Conservation (phyloP, 2,113 vertebrate species). For the Nansenia antarctica region DNA sequence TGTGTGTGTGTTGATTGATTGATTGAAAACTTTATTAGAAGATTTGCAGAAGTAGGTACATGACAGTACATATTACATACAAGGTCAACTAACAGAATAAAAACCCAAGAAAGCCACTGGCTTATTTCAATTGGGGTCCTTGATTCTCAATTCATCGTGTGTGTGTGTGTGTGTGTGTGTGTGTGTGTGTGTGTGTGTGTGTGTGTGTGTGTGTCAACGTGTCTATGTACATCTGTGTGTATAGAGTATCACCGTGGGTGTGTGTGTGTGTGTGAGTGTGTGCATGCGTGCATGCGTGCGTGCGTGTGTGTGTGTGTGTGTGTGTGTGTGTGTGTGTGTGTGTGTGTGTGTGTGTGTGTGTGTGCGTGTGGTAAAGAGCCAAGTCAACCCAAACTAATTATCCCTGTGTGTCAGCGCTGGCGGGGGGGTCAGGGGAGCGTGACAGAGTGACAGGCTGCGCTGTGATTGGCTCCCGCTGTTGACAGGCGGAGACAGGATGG, state of each 20-base stretch:
- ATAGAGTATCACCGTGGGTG: background rate
- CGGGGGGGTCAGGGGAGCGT: conserved; percentile 27
- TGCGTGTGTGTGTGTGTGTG: background rate
- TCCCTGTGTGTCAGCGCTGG: conserved; percentile 25
- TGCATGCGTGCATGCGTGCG: background rate
- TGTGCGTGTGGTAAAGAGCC: conserved; percentile 10
- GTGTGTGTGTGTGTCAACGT: too few species aligned
- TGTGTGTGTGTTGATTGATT: too few species aligned
- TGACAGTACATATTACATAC: too few species aligned
- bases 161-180: conserved; percentile 1
- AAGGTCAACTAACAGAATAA: too few species aligned
- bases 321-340: background rate
- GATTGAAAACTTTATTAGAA: too few species aligned
- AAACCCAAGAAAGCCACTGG: too few species aligned
- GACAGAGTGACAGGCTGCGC: conserved; percentile 26
- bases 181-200: background rate
- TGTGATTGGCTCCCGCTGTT: conserved; percentile 33
- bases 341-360: background rate
- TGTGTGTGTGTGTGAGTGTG: background rate
- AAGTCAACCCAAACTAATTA: conserved; percentile 38
- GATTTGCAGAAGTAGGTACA: too few species aligned
- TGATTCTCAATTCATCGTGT: too few species aligned
- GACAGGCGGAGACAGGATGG: conserved; percentile 25
- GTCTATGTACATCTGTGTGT: background rate
- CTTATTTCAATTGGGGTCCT: too few species aligned